These are phyloP conservation scores for Acropternis orthonyx DNA, from an alignment of 2,797 vertebrate species.

Conservation along the genomic window DNA sequence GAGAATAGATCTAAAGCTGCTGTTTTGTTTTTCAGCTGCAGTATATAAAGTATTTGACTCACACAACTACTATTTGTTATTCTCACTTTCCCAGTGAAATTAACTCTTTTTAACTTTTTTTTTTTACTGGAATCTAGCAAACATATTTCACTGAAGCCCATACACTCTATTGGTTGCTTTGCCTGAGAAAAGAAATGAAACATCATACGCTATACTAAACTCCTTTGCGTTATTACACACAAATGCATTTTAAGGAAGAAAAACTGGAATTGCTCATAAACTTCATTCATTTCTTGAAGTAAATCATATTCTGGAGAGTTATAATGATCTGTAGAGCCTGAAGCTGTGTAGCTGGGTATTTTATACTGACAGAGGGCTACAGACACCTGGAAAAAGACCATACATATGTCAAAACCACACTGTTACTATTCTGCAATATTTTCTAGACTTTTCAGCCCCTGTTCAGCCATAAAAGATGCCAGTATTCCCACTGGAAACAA, in stretches of 20 bases:
- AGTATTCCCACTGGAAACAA: background rate
- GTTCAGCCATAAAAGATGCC: background rate
- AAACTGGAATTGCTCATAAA: background rate
- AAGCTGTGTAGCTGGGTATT: background rate
- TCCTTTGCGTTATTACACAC: background rate
- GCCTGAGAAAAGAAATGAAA: background rate
- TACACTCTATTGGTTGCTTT: background rate
- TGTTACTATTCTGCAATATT: background rate
- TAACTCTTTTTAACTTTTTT: background rate
- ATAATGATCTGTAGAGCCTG: background rate
- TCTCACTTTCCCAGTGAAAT: background rate
- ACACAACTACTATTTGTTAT: background rate
- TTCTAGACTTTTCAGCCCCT: background rate
- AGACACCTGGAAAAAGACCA: background rate
- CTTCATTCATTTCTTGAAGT: background rate
- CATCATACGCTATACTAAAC: background rate
- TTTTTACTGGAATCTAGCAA: background rate
- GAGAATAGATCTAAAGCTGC: background rate
- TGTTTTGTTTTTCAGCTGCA: background rate
- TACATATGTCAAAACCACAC: accelerated
- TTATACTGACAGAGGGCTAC: background rate
- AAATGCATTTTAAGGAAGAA: background rate
- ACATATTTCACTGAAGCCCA: background rate
- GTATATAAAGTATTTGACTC: background rate
- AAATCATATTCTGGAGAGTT: background rate